Evolutionary conservation across 1,140 invertebrate species (phyloP).

Genomic region (Neodiprion virginianus): DNA sequence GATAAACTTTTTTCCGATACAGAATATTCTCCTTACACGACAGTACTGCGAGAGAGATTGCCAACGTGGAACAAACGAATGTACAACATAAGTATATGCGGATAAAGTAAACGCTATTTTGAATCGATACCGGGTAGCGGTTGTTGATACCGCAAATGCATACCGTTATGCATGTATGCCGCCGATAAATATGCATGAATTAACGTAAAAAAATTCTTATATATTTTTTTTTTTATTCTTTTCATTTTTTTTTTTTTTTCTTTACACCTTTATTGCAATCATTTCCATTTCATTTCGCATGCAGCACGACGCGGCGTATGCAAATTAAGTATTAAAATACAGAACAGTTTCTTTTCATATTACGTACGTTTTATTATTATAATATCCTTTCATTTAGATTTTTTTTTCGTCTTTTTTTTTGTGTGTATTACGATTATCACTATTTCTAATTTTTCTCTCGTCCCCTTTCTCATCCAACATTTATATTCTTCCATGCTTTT

Average conservation of each 20-base stretch:
- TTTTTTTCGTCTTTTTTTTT: neutral
- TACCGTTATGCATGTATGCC: too few species aligned
- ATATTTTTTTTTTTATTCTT: neutral
- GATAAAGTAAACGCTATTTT: too few species aligned
- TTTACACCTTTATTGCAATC: neutral
- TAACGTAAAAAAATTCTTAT: neutral
- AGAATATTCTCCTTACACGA: too few species aligned
- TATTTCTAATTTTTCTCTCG: neutral
- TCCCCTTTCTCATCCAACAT: too few species aligned
- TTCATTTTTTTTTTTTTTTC: neutral
- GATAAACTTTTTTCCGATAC: too few species aligned
- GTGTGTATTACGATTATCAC: neutral
- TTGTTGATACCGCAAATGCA: too few species aligned
- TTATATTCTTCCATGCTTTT: too few species aligned
- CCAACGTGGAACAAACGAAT: neutral
- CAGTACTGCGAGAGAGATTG: too few species aligned
- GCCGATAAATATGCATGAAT: neutral
- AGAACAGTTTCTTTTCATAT: neutral
- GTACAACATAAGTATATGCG: too few species aligned
- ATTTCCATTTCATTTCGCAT: slow-evolving; percentile 22
- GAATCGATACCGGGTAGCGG: too few species aligned
- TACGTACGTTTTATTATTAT: too few species aligned
- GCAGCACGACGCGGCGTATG: slow-evolving; percentile 9
- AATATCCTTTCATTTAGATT: neutral
- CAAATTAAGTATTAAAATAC: slow-evolving; percentile 22